phyloP scores from a whole-genome alignment of 2,888 invertebrate genomes.

The Ormyrus pomaceus region DNA sequence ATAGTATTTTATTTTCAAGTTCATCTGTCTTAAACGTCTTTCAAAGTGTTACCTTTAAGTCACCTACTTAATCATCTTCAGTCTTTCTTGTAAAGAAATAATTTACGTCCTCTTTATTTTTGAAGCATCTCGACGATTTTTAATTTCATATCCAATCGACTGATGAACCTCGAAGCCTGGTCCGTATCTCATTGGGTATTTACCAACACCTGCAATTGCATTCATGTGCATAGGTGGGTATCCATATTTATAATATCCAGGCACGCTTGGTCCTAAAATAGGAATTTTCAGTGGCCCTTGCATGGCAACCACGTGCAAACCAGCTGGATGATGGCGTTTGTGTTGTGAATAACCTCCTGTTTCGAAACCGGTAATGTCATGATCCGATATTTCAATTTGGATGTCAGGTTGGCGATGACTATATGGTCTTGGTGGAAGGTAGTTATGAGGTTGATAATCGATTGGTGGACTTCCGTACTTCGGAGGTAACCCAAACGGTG shows the following conservation, averaged over 20 bases:
- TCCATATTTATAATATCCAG: slow-evolving; percentile 10
- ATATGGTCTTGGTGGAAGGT: not conserved
- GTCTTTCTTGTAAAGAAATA: slow-evolving; percentile 3
- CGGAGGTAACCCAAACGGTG: not conserved
- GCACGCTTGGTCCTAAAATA: slow-evolving; percentile 7
- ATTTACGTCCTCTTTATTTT: slow-evolving; percentile 27
- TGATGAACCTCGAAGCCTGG: slow-evolving; percentile 36
- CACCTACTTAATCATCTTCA: slow-evolving; percentile 16
- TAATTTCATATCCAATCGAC: slow-evolving; percentile 42
- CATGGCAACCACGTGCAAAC: slow-evolving; percentile 37
- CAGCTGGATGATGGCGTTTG: slow-evolving; percentile 4
- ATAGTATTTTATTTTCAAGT: not conserved
- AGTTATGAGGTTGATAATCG: not conserved
- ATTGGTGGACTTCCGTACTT: not conserved
- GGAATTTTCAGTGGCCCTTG: slow-evolving; percentile 48
- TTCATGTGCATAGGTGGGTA: slow-evolving; percentile 16
- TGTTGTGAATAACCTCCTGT: slow-evolving; percentile 12
- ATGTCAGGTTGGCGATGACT: slow-evolving; percentile 16
- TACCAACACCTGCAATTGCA: slow-evolving; percentile 8
- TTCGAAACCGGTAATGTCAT: slow-evolving; percentile 47
- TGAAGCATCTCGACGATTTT: slow-evolving; percentile 17
- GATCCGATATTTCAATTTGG: slow-evolving; percentile 47
- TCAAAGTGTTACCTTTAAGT: slow-evolving; percentile 40
- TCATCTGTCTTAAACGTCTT: slow-evolving; percentile 31
- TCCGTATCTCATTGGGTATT: slow-evolving; percentile 9